Evolutionary conservation across 1,140 invertebrate genomes (phyloP).

Genomic region (Zeugodacus cucurbitae): DNA sequence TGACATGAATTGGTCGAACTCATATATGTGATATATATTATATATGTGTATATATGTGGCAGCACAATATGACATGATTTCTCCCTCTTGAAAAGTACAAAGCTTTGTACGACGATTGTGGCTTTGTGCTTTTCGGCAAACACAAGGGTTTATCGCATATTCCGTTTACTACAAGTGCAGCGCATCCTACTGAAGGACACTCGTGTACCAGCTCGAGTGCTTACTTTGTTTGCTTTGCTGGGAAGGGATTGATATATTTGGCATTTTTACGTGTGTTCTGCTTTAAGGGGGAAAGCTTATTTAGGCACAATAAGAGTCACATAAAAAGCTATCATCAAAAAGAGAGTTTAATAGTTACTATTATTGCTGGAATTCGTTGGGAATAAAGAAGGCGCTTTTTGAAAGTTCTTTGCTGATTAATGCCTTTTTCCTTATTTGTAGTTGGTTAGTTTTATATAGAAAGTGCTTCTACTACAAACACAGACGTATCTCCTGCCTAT

Average conservation of each 20-base stretch:
- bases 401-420: no score
- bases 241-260: neutral
- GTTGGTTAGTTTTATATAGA: no score
- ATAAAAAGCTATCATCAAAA: no score
- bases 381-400: no score
- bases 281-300: neutral
- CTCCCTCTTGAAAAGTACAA: neutral
- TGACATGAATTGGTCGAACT: neutral
- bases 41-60: no score
- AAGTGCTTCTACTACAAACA: no score
- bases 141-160: neutral
- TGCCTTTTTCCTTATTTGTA: no score
- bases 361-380: no score
- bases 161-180: neutral
- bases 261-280: neutral
- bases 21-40: neutral
- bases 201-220: neutral
- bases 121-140: neutral
- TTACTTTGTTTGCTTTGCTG: neutral
- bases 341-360: no score
- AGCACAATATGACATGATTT: neutral
- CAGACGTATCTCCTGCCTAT: no score
- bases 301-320: neutral
- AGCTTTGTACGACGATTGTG: neutral
- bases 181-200: neutral